These are phyloP conservation scores for Cataglyphis albicans DNA, from an alignment of 2,888 invertebrate species.

Conservation along the genomic window DNA sequence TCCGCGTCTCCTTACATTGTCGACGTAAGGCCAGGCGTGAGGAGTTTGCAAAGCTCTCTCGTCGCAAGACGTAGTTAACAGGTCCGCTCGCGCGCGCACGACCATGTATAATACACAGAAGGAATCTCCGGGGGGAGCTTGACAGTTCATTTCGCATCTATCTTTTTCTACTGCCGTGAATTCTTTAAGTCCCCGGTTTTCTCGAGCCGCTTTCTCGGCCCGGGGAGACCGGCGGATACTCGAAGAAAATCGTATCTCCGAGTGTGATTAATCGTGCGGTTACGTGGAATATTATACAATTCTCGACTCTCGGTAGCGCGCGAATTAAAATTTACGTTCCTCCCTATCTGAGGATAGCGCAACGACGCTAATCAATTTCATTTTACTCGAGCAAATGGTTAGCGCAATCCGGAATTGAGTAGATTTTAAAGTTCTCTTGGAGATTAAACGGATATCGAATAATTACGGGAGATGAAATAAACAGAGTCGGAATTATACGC, in stretches of 20 bases:
- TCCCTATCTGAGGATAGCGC: not conserved
- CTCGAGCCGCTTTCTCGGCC: not conserved
- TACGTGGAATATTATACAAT: conserved; percentile 43
- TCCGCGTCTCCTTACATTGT: conserved; percentile 49
- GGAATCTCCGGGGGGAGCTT: conserved; percentile 81
- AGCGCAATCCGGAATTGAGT: not conserved
- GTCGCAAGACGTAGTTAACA: conserved; percentile 81
- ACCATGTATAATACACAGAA: conserved; percentile 81
- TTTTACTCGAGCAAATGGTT: not conserved
- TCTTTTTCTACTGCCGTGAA: conserved; percentile 70
- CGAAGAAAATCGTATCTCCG: conserved; percentile 34
- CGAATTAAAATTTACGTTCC: conserved; percentile 35
- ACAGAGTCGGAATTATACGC: not conserved
- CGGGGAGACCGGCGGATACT: conserved; percentile 15
- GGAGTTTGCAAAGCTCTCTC: conserved; percentile 84
- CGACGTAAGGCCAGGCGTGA: conserved; percentile 76
- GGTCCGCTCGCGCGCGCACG: conserved; percentile 68
- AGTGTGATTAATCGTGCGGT: conserved; percentile 46
- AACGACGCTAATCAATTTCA: conserved; percentile 4
- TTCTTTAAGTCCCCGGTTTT: conserved; percentile 25
- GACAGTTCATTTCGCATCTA: conserved; percentile 83
- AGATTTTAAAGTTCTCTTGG: not conserved
- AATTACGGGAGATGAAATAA: conserved; percentile 5
- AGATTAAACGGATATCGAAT: not conserved
- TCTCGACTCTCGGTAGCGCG: not conserved